Evolutionary conservation across 1,140 invertebrate species (phyloP).

Genomic region (Oreohelix idahoensis): DNA sequence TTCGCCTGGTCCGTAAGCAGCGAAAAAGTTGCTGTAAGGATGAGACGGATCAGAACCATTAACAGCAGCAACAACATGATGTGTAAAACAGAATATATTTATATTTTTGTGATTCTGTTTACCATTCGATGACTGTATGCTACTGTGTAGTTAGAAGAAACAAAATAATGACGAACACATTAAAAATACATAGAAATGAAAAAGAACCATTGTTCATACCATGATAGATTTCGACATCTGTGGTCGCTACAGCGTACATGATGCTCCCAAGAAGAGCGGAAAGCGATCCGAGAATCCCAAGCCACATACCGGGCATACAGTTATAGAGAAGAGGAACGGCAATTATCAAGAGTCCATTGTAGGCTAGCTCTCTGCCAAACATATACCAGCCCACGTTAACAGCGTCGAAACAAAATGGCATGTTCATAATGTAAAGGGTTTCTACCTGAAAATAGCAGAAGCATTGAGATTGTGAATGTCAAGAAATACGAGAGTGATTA

Average conservation of each 20-base stretch:
- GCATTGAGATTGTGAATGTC: no score
- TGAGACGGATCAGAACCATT: no score
- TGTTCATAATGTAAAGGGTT: conserved; percentile 7
- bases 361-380: conserved; percentile 14
- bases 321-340: neutral
- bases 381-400: neutral
- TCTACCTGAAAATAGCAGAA: neutral
- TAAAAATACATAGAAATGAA: neutral
- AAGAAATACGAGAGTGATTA: no score
- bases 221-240: neutral
- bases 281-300: neutral
- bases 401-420: conserved; percentile 14
- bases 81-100: no score
- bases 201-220: neutral
- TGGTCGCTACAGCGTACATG: neutral
- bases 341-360: neutral
- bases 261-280: neutral
- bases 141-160: no score
- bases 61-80: no score
- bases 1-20: no score
- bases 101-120: no score
- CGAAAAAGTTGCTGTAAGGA: no score
- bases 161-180: no score
- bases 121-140: no score
- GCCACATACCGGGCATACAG: neutral